Conservation (phyloP, 2,888 invertebrate genomes). For the Conus canariensis region DNA sequence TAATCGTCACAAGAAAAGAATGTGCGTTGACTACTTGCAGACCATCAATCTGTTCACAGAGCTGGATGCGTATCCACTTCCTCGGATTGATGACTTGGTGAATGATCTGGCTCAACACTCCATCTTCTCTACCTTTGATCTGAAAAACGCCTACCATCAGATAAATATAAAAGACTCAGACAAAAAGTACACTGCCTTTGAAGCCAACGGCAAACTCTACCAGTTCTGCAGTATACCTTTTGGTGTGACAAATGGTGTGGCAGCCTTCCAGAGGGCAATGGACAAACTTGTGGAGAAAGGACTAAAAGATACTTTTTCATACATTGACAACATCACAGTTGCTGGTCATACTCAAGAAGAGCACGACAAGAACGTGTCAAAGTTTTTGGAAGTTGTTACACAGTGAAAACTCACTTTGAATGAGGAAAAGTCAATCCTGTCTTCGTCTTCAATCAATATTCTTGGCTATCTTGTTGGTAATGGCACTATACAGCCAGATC, state of each 20-base stretch:
- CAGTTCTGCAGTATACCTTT: not conserved
- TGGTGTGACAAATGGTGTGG: not conserved
- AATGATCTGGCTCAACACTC: slow-evolving; percentile 2
- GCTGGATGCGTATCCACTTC: slow-evolving; percentile 4
- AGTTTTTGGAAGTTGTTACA: not conserved
- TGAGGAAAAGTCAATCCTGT: slow-evolving; percentile 9
- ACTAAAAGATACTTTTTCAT: not conserved
- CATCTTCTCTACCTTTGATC: slow-evolving; percentile 6
- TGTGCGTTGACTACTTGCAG: slow-evolving; percentile 12
- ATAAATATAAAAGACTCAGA: not conserved
- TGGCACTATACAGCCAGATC: slow-evolving; percentile 16
- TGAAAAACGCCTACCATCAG: not conserved
- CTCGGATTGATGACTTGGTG: not conserved
- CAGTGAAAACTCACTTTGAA: not conserved
- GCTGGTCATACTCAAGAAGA: slow-evolving; percentile 1
- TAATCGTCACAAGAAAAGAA: not conserved
- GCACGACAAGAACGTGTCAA: not conserved
- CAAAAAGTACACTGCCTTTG: not conserved
- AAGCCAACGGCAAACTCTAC: not conserved
- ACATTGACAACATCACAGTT: slow-evolving; percentile 20
- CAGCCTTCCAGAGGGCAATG: slow-evolving; percentile 9
- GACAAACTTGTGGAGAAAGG: not conserved
- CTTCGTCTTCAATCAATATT: not conserved
- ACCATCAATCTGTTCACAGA: slow-evolving; percentile 6
- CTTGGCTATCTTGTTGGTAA: not conserved